Percentiles rank a stretch among this genome's conserved stretches.
Evolutionary conservation across 2,797 vertebrate species (phyloP).

Genomic region (Valencia hispanica): DNA sequence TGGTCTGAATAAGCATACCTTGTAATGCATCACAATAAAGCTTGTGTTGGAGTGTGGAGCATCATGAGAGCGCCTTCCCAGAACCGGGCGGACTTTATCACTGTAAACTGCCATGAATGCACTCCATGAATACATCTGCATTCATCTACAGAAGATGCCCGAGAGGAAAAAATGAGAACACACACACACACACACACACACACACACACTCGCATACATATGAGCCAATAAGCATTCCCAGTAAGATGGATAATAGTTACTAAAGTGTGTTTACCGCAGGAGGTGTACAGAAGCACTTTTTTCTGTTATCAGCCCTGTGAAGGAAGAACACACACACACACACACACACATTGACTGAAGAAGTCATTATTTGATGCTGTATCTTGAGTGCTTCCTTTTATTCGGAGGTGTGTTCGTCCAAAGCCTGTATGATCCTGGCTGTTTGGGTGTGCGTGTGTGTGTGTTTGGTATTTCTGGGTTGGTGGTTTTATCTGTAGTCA

Average conservation of each 20-base stretch:
- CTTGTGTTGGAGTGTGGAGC: conserved; percentile 22
- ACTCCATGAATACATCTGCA: conserved; percentile 64
- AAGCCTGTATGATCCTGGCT: background rate
- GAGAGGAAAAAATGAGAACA: background rate
- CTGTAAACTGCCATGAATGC: conserved; percentile 23
- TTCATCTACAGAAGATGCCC: conserved; percentile 33
- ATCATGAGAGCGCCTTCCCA: conserved; percentile 34
- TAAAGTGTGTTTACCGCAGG: conserved; percentile 51
- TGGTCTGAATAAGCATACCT: background rate
- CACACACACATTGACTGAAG: conserved; percentile 7
- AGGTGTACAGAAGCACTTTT: conserved; percentile 28
- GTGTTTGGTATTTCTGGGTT: too few species aligned
- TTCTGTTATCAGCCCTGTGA: conserved; percentile 37
- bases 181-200: background rate
- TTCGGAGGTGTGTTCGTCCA: background rate
- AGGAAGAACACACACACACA: conserved; percentile 19
- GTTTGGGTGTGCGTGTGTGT: background rate
- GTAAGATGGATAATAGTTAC: conserved; percentile 19
- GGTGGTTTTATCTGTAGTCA: background rate
- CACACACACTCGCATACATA: background rate
- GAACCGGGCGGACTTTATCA: conserved; percentile 19
- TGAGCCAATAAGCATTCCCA: conserved; percentile 31
- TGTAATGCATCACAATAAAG: conserved; percentile 2
- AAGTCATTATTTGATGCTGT: background rate
- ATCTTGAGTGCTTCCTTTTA: background rate